Conservation (phyloP, 2,113 vertebrate genomes). For the Pungitius pungitius region DNA sequence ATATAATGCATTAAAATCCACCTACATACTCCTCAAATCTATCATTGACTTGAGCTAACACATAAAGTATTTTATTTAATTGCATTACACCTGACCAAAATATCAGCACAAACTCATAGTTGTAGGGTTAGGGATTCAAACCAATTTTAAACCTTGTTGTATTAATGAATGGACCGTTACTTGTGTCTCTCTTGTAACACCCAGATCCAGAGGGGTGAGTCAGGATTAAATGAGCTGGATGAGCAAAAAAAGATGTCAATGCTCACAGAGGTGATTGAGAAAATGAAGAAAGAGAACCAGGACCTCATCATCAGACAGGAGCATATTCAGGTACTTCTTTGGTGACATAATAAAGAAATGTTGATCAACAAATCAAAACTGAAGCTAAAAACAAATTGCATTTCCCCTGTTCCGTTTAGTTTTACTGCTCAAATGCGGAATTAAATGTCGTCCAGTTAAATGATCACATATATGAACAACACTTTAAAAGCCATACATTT, state of each 20-base stretch:
- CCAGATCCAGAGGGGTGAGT: not conserved
- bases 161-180: not conserved
- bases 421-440: constrained; percentile 1
- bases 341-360: not conserved
- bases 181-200: not conserved
- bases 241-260: constrained; percentile 65
- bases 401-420: not conserved
- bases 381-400: not conserved
- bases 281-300: constrained; percentile 76
- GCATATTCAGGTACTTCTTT: constrained; percentile 70
- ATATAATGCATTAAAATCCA: not conserved
- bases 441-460: not conserved
- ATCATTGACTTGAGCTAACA: not conserved
- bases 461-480: not conserved
- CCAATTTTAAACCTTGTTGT: not conserved
- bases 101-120: not conserved
- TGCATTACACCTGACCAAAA: not conserved
- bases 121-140: not conserved
- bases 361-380: not conserved
- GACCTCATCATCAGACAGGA: constrained; percentile 67
- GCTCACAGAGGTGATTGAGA: constrained; percentile 71
- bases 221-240: constrained; percentile 64
- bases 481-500: not conserved
- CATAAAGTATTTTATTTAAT: not conserved
- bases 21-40: not conserved